These are phyloP conservation scores for Lynx canadensis DNA, from an alignment of 2,113 vertebrate genomes.

Conservation along the genomic window DNA sequence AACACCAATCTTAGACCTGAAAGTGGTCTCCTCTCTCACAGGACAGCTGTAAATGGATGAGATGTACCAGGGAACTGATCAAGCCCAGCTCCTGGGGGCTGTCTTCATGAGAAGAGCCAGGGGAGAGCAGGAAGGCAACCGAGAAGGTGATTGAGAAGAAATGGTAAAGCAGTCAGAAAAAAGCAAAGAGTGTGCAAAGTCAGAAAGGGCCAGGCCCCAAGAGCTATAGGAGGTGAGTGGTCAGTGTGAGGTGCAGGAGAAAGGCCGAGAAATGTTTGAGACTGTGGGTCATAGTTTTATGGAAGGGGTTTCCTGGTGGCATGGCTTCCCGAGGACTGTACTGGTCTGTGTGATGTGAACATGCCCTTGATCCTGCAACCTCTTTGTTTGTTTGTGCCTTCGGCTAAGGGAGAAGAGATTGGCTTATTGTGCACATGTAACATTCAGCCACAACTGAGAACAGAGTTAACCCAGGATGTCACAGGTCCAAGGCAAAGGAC, in stretches of 20 bases:
- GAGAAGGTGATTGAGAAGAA: neutral
- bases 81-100: neutral
- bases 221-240: neutral
- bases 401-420: neutral
- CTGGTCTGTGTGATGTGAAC: neutral
- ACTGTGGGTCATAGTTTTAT: neutral
- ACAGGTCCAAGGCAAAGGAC: neutral
- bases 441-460: neutral
- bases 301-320: neutral
- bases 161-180: neutral
- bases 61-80: neutral
- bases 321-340: neutral
- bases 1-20: neutral
- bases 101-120: neutral
- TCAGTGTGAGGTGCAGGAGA: neutral
- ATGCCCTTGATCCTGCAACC: neutral
- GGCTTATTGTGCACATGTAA: neutral
- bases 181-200: rapidly evolving
- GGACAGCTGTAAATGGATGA: neutral
- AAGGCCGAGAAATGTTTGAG: neutral
- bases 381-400: neutral
- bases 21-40: neutral
- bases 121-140: neutral
- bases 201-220: neutral
- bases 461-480: neutral